Percentiles rank a stretch among this genome's conserved stretches.
phyloP scores from a whole-genome alignment of 2,113 vertebrate species.

The Lepus europaeus region DNA sequence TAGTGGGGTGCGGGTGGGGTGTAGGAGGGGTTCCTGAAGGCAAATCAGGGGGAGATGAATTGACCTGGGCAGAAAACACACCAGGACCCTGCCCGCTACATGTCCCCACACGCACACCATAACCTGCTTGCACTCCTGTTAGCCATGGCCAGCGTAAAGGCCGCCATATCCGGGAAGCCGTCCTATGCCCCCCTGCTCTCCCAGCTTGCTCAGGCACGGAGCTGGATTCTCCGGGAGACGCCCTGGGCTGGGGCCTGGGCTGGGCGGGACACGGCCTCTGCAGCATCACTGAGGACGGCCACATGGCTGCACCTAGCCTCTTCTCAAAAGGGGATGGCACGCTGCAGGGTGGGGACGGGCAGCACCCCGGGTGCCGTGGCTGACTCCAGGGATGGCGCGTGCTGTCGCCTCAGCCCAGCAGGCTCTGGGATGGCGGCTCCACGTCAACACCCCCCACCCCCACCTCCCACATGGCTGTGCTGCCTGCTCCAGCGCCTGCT shows the following conservation, averaged over 20 bases:
- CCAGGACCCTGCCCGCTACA: not conserved
- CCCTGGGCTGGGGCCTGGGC: not conserved
- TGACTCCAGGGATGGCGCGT: not conserved
- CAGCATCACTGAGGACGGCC: not conserved
- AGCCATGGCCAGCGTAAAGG: not conserved
- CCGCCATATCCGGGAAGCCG: not conserved
- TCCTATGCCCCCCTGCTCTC: not conserved
- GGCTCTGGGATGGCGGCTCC: too few relatives aligned
- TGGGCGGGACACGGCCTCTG: not conserved
- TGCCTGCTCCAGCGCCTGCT: not conserved
- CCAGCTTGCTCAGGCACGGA: not conserved
- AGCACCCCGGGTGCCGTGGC: not conserved
- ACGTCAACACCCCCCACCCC: too few relatives aligned
- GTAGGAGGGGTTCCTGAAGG: not conserved
- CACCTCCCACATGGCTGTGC: rapidly evolving
- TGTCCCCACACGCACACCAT: not conserved
- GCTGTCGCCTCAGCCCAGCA: too few relatives aligned
- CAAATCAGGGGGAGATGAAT: not conserved
- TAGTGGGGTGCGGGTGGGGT: too few relatives aligned
- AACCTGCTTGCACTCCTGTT: not conserved
- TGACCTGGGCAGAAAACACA: not conserved
- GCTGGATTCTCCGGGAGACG: not conserved
- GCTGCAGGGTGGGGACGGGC: not conserved
- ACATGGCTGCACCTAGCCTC: not conserved
- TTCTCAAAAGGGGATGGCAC: too few relatives aligned